A percentile compares a stretch with the other conserved stretches of the same genome.
Evolutionary conservation across 2,888 invertebrate species (phyloP).

Genomic region (Drosophila fulvimacula): DNA sequence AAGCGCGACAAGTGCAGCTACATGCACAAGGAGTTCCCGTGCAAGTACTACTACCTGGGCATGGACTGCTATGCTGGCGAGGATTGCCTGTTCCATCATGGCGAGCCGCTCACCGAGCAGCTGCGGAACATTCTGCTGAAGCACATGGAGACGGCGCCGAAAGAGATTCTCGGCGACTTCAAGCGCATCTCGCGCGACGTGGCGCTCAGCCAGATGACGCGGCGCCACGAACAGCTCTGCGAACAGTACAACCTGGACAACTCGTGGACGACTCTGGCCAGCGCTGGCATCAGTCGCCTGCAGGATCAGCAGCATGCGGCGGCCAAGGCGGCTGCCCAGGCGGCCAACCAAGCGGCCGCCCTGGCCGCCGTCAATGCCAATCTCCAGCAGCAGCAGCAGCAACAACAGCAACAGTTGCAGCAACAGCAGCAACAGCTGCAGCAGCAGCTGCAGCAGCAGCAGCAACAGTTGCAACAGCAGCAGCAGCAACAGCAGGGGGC

Average conservation of each 20-base stretch:
- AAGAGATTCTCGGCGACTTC: slow-evolving; percentile 95
- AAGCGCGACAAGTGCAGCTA: slow-evolving; percentile 98
- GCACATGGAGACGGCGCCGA: slow-evolving; percentile 95
- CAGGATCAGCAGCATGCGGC: slow-evolving; percentile 49
- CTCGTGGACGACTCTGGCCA: slow-evolving; percentile 64
- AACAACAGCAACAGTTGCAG: slow-evolving; percentile 20
- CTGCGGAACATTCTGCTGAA: slow-evolving; percentile 88
- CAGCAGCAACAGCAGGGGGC: slow-evolving; percentile 19
- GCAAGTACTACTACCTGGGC: slow-evolving; percentile 98
- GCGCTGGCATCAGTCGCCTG: slow-evolving; percentile 44
- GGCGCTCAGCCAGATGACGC: slow-evolving; percentile 86
- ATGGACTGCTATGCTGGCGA: slow-evolving; percentile 92
- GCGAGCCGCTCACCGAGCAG: slow-evolving; percentile 92
- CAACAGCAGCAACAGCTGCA: slow-evolving; percentile 28
- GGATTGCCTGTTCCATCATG: slow-evolving; percentile 98
- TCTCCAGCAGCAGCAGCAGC: slow-evolving; percentile 17
- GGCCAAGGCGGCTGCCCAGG: slow-evolving; percentile 36
- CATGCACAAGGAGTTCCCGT: slow-evolving; percentile 98
- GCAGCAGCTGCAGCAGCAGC: slow-evolving; percentile 23
- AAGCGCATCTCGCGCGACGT: slow-evolving; percentile 92
- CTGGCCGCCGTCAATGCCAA: slow-evolving; percentile 33
- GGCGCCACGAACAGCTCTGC: slow-evolving; percentile 85
- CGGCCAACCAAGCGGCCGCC: slow-evolving; percentile 43
- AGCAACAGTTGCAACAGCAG: slow-evolving; percentile 9
- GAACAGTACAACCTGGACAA: slow-evolving; percentile 84